Conservation (phyloP, 2,797 vertebrate genomes). For the Hyperoplus lanceolatus region DNA sequence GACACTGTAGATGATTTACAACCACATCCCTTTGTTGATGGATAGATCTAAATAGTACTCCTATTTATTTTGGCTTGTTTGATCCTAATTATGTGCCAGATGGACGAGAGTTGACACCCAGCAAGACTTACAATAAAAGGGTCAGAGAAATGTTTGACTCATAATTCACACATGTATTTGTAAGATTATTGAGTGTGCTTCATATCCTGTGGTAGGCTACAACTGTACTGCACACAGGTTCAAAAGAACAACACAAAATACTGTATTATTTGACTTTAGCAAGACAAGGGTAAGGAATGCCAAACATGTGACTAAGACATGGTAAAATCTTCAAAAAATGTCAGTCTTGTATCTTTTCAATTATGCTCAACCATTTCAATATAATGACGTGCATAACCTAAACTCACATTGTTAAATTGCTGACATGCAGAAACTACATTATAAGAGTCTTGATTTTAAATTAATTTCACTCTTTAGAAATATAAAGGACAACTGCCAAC, state of each 20-base stretch:
- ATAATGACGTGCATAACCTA: neutral
- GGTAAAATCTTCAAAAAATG: too few species aligned
- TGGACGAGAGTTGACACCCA: constrained; percentile 11
- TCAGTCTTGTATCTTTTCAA: neutral
- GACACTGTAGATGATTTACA: constrained; percentile 42
- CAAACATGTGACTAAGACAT: neutral
- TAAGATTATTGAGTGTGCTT: constrained; percentile 1
- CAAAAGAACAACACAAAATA: neutral
- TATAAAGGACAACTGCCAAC: neutral
- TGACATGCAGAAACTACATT: neutral
- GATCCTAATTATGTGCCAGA: constrained; percentile 43
- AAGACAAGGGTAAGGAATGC: neutral
- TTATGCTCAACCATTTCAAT: neutral
- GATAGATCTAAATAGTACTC: constrained; percentile 26
- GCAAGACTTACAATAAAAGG: neutral
- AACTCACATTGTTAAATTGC: neutral
- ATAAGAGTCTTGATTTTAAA: neutral
- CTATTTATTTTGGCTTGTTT: constrained; percentile 53
- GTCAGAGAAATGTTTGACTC: constrained; percentile 16
- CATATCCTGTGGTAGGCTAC: neutral
- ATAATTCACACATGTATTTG: neutral
- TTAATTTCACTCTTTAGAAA: neutral
- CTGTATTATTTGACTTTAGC: neutral
- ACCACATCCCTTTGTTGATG: constrained; percentile 15
- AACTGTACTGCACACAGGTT: neutral